phyloP scores from a whole-genome alignment of 1,140 invertebrate genomes.

The Neodiprion pinetum region DNA sequence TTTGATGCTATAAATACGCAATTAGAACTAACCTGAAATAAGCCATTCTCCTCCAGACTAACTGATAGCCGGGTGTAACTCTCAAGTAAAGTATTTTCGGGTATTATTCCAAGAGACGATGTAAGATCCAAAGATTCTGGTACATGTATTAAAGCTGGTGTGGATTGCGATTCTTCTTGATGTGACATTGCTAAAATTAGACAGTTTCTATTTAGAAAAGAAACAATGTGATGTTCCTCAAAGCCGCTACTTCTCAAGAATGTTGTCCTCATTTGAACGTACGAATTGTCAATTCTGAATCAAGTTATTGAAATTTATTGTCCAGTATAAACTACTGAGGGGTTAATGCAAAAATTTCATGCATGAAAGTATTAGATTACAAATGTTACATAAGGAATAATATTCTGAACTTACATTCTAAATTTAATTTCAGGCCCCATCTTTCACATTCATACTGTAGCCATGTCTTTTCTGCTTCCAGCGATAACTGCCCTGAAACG shows the following conservation, averaged over 20 bases:
- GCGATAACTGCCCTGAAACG: slow-evolving; percentile 79
- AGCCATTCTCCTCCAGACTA: slow-evolving; percentile 82
- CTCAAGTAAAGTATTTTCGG: slow-evolving; percentile 84
- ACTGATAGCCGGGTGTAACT: slow-evolving; percentile 86
- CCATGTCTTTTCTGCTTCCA: slow-evolving; percentile 88
- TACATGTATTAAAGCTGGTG: slow-evolving; percentile 76
- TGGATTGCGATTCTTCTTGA: slow-evolving; percentile 86
- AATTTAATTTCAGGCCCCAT: slow-evolving; percentile 80
- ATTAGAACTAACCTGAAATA: slow-evolving; percentile 75
- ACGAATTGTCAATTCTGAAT: too few species aligned
- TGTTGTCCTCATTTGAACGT: too few species aligned
- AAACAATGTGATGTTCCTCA: neutral
- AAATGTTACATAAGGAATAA: neutral
- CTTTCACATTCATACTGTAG: slow-evolving; percentile 86
- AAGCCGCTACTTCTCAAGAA: too few species aligned
- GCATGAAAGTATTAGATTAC: neutral
- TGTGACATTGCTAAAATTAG: slow-evolving; percentile 64
- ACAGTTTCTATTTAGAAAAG: neutral
- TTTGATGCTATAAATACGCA: neutral
- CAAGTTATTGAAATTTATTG: neutral
- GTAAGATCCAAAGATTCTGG: slow-evolving; percentile 63
- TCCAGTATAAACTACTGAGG: slow-evolving; percentile 8
- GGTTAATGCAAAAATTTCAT: slow-evolving; percentile 19
- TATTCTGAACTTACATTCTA: slow-evolving; percentile 74
- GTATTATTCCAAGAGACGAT: slow-evolving; percentile 78